Percentiles rank a stretch among this genome's conserved stretches.
Conservation (phyloP, 2,888 invertebrate genomes). For the Furcula furcula region DNA sequence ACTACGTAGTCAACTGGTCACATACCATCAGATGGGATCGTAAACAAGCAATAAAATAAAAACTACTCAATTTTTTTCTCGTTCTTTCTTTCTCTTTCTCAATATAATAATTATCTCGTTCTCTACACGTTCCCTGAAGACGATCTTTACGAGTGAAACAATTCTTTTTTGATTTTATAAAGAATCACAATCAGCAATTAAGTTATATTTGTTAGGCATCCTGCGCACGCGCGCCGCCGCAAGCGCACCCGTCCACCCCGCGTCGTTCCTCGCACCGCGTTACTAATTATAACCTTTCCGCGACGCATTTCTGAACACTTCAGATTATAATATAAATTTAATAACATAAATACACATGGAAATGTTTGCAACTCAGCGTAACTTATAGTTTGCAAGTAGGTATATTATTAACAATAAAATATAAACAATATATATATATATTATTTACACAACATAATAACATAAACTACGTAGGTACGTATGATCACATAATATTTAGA, state of each 20-base stretch:
- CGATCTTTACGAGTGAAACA: slow-evolving; percentile 18
- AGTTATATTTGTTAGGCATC: slow-evolving; percentile 26
- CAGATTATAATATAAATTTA: slow-evolving; percentile 24
- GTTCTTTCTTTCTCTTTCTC: too few species aligned
- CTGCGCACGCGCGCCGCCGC: slow-evolving; percentile 43
- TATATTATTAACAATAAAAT: too few species aligned
- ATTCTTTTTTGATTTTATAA: slow-evolving; percentile 26
- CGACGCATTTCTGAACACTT: slow-evolving; percentile 20
- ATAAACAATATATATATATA: too few species aligned
- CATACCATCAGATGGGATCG: too few species aligned
- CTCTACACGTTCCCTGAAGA: slow-evolving; percentile 4
- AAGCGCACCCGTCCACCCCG: slow-evolving; percentile 23
- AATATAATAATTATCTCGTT: slow-evolving; percentile 13
- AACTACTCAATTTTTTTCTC: too few species aligned
- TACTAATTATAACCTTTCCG: slow-evolving; percentile 32
- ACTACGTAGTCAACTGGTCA: too few species aligned
- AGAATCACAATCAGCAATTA: slow-evolving; percentile 34
- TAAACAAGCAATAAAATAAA: too few species aligned
- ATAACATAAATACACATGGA: slow-evolving; percentile 27
- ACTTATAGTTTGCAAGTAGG: too few species aligned
- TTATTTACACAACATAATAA: too few species aligned
- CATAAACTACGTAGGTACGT: too few species aligned
- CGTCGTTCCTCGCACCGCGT: not conserved
- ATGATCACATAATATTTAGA: too few species aligned
- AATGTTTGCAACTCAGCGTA: slow-evolving; percentile 6